These are phyloP conservation scores for Cheilosia scutellata DNA, from an alignment of 2,888 invertebrate species.

Conservation along the genomic window DNA sequence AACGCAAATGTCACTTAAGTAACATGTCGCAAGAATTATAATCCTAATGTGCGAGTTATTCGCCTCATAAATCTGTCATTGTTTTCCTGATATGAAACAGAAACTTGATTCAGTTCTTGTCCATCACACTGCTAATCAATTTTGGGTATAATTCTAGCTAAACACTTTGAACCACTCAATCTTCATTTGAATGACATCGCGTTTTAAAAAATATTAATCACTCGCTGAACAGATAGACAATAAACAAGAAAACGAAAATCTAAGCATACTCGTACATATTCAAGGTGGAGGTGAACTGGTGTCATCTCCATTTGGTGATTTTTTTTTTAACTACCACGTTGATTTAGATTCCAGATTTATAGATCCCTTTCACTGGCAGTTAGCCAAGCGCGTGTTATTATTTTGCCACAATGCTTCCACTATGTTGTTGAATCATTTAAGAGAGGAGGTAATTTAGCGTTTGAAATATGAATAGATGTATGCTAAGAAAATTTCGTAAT, in stretches of 20 bases:
- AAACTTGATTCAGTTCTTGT: conserved; percentile 7
- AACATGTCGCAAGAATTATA: background rate
- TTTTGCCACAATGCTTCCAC: background rate
- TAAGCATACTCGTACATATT: conserved; percentile 21
- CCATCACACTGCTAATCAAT: conserved; percentile 1
- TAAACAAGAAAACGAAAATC: background rate
- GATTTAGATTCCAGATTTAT: conserved; percentile 31
- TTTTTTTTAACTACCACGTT: conserved; percentile 9
- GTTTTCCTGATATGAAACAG: background rate
- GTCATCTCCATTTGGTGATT: conserved; percentile 48
- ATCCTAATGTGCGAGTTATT: conserved; percentile 2
- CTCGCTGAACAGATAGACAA: background rate
- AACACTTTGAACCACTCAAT: background rate
- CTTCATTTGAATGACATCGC: conserved; percentile 9
- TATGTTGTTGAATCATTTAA: background rate
- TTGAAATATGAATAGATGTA: too few relatives aligned
- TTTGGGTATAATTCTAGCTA: conserved; percentile 5
- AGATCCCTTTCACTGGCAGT: conserved; percentile 30
- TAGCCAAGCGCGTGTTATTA: background rate
- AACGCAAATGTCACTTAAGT: conserved; percentile 6
- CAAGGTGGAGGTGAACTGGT: conserved; percentile 68
- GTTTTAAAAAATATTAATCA: conserved; percentile 25
- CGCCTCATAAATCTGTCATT: conserved; percentile 5
- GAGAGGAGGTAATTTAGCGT: too few relatives aligned
- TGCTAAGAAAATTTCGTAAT: too few relatives aligned